These are phyloP conservation scores for Gila robusta DNA, from an alignment of 2,797 vertebrate genomes.

Conservation along the genomic window DNA sequence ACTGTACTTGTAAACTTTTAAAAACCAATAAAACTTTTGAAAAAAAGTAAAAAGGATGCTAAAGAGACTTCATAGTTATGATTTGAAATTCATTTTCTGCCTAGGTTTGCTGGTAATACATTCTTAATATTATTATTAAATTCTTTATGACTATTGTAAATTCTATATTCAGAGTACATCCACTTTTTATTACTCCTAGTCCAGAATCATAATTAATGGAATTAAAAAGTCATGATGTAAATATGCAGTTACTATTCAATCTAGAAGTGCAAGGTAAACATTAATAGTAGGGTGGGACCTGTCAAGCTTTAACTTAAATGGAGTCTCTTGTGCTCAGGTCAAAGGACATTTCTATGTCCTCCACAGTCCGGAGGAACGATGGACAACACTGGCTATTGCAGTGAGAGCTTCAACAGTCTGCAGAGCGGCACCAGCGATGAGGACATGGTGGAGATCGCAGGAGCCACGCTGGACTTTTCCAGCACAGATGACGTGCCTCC, in stretches of 20 bases:
- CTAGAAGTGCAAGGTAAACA: conserved; percentile 27
- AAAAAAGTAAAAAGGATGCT: neutral
- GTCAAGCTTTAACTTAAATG: conserved; percentile 43
- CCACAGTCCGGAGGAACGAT: conserved; percentile 65
- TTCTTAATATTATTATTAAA: neutral
- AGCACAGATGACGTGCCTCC: conserved; percentile 84
- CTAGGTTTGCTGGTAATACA: neutral
- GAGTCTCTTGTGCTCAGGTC: conserved; percentile 36
- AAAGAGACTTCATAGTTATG: neutral
- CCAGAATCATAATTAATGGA: neutral
- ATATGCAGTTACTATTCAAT: conserved; percentile 5
- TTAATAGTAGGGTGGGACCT: conserved; percentile 34
- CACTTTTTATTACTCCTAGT: neutral
- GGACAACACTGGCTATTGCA: conserved; percentile 80
- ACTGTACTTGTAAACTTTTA: neutral
- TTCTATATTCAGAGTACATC: neutral
- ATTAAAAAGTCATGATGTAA: neutral
- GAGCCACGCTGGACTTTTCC: conserved; percentile 82
- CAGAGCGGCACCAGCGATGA: conserved; percentile 84
- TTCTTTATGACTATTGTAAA: neutral
- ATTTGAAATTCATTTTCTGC: neutral
- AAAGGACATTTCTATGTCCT: conserved; percentile 48
- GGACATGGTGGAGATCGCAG: conserved; percentile 86
- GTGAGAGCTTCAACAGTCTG: conserved; percentile 81
- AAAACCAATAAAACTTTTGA: neutral